These are phyloP conservation scores for Pseudorhiza aurosa DNA, from an alignment of 30 jellyfish, hydroid and myxozoan species.

Conservation along the genomic window DNA sequence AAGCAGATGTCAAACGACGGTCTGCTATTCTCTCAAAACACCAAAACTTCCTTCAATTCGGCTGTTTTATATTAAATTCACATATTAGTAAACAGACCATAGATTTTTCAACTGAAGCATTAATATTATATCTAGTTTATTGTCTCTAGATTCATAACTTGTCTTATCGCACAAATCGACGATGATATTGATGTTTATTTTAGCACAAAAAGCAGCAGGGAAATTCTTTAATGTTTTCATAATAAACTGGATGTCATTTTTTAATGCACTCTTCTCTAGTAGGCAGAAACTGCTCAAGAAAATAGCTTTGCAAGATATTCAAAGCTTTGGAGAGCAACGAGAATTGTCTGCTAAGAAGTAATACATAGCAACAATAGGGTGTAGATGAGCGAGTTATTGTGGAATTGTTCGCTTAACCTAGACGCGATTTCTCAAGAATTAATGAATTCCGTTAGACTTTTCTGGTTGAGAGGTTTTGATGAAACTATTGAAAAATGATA, in stretches of 20 bases:
- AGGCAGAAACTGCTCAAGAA: neutral
- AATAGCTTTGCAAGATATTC: too few species aligned
- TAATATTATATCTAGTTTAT: conserved; percentile 13
- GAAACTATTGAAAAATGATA: too few species aligned
- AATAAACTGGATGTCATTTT: conserved; percentile 1
- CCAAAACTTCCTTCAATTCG: conserved; percentile 12
- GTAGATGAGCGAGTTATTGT: too few species aligned
- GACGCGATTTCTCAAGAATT: too few species aligned
- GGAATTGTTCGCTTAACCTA: too few species aligned
- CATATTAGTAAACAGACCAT: conserved; percentile 27
- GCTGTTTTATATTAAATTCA: conserved; percentile 18
- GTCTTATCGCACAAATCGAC: conserved; percentile 3
- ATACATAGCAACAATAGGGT: too few species aligned
- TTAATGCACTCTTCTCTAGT: neutral
- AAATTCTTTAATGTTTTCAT: neutral
- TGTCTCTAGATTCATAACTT: conserved; percentile 1
- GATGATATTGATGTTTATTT: conserved; percentile 6
- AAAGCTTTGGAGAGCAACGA: too few species aligned
- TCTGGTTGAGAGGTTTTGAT: too few species aligned
- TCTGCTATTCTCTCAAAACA: neutral
- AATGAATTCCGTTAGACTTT: too few species aligned
- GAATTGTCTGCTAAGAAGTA: too few species aligned
- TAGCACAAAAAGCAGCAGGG: neutral
- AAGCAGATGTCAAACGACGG: conserved; percentile 11
- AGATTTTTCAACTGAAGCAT: conserved; percentile 4